Evolutionary conservation across 2,113 vertebrate species (phyloP), one percentile per base, ranked within the genome.

Genomic region (Paramisgurnus dabryanus): DNA sequence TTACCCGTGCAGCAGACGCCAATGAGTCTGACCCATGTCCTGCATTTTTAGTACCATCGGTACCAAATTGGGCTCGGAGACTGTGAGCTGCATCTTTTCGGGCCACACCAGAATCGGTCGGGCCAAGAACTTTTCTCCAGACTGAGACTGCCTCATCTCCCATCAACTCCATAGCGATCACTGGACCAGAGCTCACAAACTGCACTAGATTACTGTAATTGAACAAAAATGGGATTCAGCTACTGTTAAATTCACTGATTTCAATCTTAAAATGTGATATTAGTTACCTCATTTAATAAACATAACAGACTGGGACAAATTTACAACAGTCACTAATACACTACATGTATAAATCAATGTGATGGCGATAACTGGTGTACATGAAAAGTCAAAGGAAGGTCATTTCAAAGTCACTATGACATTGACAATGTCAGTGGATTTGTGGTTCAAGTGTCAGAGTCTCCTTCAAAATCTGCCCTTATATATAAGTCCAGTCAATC

Each of bases 91-190:
- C 93, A 50, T 97, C 96, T 72, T 79, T 86, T 82, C 89, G 90
- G 2, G 94, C 95, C n/a, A 85, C 43, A 3, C 80, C 41, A 1
- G 93, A 90, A 83, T 96, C 95, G 50, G 93, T 86, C 50, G 94
- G 95, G 43, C 95, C 96, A 78, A 98, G 86, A 64, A 97, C 90
- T 41, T 87, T 89, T 85, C 91, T 94, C 97, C 96, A 98, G 47
- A 91, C 90, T 58, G 90, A 92, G 73, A 97, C 89, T 4, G 96
- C 97, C 81, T 96, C 94, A 61, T 97, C 95, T 85, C 95, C 95
- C 88, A 97, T 92, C 85, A 98, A 91, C 88, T 97, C 97, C 95
- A 98, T 94, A 85, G 95, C 96, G 89, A 98, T 90, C 86, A 95
- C 49, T 0, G 96, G 95, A 39, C 94, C 95, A 75, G 94, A 97